These are phyloP conservation scores for Oreochromis spilurus DNA, from an alignment of 2,113 vertebrate species.

Conservation along the genomic window DNA sequence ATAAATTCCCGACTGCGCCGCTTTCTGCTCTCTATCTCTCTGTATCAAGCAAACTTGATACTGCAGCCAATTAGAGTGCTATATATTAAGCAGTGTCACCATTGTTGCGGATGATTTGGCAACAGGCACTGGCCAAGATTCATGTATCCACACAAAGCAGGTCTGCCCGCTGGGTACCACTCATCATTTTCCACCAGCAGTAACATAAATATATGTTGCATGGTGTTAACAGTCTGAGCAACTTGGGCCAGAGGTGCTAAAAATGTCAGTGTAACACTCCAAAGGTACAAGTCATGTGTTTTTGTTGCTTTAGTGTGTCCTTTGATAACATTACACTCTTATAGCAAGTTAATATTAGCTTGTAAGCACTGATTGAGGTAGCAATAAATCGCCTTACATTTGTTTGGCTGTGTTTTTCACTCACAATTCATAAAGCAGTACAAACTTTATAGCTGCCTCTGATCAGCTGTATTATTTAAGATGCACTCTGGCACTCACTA, in stretches of 20 bases:
- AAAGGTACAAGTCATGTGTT: not conserved
- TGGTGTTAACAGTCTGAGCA: not conserved
- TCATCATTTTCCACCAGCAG: not conserved
- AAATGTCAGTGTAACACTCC: not conserved
- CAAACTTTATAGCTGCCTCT: not conserved
- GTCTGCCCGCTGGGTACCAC: not conserved
- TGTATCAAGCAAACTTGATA: not conserved
- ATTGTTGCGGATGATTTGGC: not conserved
- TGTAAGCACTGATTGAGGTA: not conserved
- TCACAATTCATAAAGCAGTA: not conserved
- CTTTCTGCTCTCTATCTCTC: not conserved
- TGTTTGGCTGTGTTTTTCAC: not conserved
- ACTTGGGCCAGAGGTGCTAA: not conserved
- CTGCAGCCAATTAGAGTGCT: conserved; percentile 43
- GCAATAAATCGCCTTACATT: not conserved
- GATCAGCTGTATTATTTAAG: not conserved
- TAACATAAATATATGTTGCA: not conserved
- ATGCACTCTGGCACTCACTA: not conserved
- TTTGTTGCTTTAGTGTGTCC: not conserved
- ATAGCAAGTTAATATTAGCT: not conserved
- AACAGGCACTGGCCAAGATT: not conserved
- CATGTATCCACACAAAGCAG: not conserved
- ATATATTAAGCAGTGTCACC: not conserved
- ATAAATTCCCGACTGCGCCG: conserved; percentile 23
- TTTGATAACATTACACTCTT: not conserved